Percentiles rank a stretch among this genome's conserved stretches.
Evolutionary conservation across 2,797 vertebrate genomes (phyloP).

Genomic region (Melopsittacus undulatus): DNA sequence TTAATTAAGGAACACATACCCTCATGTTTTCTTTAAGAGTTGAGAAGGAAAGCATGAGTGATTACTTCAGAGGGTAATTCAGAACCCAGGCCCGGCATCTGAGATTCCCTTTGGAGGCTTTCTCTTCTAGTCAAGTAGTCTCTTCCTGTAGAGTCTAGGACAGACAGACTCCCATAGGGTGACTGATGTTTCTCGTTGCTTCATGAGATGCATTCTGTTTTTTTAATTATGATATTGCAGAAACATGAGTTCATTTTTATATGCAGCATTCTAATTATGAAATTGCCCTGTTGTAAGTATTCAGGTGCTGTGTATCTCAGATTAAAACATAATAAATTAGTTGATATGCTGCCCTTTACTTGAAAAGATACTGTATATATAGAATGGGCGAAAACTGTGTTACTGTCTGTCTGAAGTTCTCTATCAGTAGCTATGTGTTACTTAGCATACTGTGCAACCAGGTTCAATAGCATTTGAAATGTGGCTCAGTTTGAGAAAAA

Average conservation of each 20-base stretch:
- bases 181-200: neutral
- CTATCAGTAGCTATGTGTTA: neutral
- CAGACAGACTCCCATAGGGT: neutral
- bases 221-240: neutral
- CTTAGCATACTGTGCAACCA: neutral
- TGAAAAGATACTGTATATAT: neutral
- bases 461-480: neutral
- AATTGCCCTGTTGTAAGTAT: neutral
- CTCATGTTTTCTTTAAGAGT: neutral
- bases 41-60: neutral
- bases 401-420: neutral
- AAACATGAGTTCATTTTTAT: neutral
- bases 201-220: neutral
- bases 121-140: neutral
- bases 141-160: neutral
- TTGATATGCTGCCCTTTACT: neutral
- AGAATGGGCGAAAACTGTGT: neutral
- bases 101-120: neutral
- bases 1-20: neutral
- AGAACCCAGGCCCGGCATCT: neutral
- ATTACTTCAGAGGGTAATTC: neutral
- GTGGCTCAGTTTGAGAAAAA: neutral
- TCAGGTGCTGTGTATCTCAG: neutral
- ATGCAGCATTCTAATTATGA: rapidly evolving
- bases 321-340: neutral